Percentiles rank a stretch among this genome's conserved stretches.
Conservation (phyloP, 2,113 vertebrate species). For the Sapajus apella region DNA sequence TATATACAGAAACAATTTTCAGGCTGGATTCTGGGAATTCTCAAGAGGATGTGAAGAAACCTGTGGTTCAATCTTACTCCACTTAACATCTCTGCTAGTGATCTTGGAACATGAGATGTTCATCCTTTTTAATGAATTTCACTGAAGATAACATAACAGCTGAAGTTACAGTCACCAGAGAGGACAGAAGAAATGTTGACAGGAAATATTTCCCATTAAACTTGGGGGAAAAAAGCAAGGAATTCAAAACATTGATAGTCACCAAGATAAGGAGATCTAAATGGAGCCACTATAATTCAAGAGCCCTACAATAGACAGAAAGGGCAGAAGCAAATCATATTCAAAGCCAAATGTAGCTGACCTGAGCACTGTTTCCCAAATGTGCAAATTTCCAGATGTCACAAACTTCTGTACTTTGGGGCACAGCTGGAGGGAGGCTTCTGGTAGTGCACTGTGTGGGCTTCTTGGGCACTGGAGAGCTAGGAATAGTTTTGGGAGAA, state of each 20-base stretch:
- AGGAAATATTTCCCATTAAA: constrained; percentile 53
- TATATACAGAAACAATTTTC: background rate
- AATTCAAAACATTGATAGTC: constrained; percentile 48
- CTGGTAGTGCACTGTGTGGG: background rate
- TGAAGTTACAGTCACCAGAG: background rate
- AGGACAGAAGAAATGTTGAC: constrained; percentile 40
- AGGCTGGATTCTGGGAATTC: background rate
- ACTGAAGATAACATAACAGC: constrained; percentile 23
- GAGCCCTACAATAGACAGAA: background rate
- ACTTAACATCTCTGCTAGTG: constrained; percentile 12
- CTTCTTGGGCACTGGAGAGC: background rate
- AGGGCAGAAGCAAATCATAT: background rate
- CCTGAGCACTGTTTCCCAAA: background rate
- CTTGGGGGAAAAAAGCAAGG: background rate
- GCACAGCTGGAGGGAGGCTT: background rate
- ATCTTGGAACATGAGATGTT: background rate
- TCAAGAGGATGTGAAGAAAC: background rate
- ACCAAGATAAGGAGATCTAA: constrained; percentile 35
- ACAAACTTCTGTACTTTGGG: background rate
- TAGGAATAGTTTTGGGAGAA: background rate
- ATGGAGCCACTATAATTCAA: background rate
- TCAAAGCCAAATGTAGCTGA: background rate
- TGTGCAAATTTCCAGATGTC: background rate
- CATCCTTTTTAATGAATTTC: constrained; percentile 34
- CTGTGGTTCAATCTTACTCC: background rate